Evolutionary conservation across 2,113 vertebrate species (phyloP), one percentile per base, ranked within the genome.

Genomic region (Perca flavescens): DNA sequence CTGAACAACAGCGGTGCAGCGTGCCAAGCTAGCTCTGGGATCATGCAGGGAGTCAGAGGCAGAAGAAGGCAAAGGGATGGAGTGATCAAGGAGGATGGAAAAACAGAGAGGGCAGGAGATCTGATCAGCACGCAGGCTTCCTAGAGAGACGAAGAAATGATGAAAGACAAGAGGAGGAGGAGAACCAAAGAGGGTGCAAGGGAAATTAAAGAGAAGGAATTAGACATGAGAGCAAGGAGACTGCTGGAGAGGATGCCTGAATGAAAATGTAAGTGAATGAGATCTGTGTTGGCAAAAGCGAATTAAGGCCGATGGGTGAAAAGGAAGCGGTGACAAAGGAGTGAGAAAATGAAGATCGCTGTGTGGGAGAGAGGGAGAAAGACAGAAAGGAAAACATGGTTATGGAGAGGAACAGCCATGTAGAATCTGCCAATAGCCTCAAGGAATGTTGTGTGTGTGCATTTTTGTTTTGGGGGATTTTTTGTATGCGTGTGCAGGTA

Each of bases 121-220:
- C 65, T 80, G 77, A 92, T 86, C 76, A 77, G 80, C 52, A 56
- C 65, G 43, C 46, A 40, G 57, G 67, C 28, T 15, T 81, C 77
- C 65, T 69, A 43, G 69, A 83, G 77, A 84, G 80, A 69, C 2
- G 15, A 57, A 63, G 79, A 80, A 57, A 83, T 79, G 75, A 76
- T 79, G 75, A 77, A 58, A 85, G 80, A 82, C 50, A 19, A 22
- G 82, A 84, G 67, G 80, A 76, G 73, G 79, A 74, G 77, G 60
- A 67, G 84, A 71, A 77, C 86, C 72, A 79, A 76, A 85, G 80
- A 75, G 66, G 52, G 43, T 82, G 53, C 57, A 13, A 66, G 88
- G 71, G 79, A 89, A 86, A 85, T 89, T 82, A 89, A 87, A 86
- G 84, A 76, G 67, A 82, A 76, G 78, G 87, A 91, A 87, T 88